Evolutionary conservation across 2,113 vertebrate species (phyloP).

Genomic region (Poeciliopsis occidentalis): DNA sequence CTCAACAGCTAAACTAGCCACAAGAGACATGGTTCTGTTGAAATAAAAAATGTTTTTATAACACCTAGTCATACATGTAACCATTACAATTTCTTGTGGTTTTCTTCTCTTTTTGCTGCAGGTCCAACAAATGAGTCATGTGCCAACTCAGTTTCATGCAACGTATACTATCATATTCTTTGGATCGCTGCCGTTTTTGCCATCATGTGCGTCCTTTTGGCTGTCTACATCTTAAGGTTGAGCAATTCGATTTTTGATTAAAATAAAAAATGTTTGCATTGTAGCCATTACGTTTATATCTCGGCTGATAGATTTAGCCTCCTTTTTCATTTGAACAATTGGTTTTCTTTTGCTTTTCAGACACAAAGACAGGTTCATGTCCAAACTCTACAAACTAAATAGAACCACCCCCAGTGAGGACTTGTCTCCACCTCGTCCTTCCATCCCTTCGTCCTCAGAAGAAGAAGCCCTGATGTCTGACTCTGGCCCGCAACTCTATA

Average conservation of each 20-base stretch:
- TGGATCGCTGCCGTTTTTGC: constrained; percentile 54
- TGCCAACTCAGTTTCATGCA: not conserved
- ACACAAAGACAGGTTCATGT: constrained; percentile 52
- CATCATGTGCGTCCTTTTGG: constrained; percentile 51
- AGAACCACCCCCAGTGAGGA: not conserved
- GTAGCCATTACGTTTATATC: not conserved
- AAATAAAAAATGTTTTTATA: constrained; percentile 8
- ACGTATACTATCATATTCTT: constrained; percentile 20
- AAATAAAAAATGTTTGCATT: too few relatives aligned
- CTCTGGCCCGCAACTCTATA: not conserved
- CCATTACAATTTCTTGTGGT: not conserved
- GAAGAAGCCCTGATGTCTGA: constrained; percentile 50
- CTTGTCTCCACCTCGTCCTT: constrained; percentile 1
- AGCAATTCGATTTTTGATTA: not conserved
- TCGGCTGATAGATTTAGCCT: not conserved
- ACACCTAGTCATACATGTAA: not conserved
- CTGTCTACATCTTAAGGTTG: constrained; percentile 66
- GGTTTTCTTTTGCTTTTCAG: constrained; percentile 40
- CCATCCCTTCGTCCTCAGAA: constrained; percentile 38
- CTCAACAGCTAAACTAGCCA: constrained; percentile 39
- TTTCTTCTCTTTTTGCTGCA: constrained; percentile 23
- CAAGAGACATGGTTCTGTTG: constrained; percentile 62
- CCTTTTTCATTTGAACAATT: not conserved
- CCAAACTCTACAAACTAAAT: constrained; percentile 51
- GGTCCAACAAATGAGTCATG: accelerated